Percentiles rank a stretch among this genome's conserved stretches.
These are phyloP conservation scores for Lacanobia oleracea DNA, from an alignment of 2,888 invertebrate species.

Conservation along the genomic window DNA sequence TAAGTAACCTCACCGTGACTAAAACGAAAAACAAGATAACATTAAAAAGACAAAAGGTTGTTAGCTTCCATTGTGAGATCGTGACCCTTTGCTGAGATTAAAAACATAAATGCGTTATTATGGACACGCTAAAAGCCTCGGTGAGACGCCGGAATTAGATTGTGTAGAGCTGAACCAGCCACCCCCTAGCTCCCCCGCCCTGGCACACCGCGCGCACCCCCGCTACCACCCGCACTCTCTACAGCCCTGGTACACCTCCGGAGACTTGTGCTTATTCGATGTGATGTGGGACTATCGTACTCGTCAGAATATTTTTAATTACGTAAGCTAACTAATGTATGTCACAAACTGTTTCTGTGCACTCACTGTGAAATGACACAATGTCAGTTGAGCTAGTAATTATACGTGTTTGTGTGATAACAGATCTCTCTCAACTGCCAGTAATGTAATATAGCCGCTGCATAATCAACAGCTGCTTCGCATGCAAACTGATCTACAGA, in stretches of 20 bases:
- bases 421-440: background rate
- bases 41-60: conserved; percentile 50
- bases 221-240: background rate
- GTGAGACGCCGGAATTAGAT: conserved; percentile 64
- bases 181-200: background rate
- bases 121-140: conserved; percentile 64
- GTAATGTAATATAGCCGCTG: conserved; percentile 15
- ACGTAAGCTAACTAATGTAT: too few species aligned
- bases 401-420: background rate
- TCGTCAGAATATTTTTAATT: conserved; percentile 12
- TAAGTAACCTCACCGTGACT: conserved; percentile 29
- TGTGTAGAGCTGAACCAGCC: conserved; percentile 40
- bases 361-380: background rate
- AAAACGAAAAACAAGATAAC: conserved; percentile 38
- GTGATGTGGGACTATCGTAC: conserved; percentile 1
- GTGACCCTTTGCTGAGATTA: conserved; percentile 65
- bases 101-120: conserved; percentile 67
- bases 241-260: conserved; percentile 5
- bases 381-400: too few species aligned
- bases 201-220: background rate
- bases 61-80: conserved; percentile 52
- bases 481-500: conserved; percentile 30
- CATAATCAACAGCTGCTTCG: conserved; percentile 14
- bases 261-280: conserved; percentile 6
- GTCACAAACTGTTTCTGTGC: background rate